phyloP scores from a whole-genome alignment of 2,113 vertebrate genomes.

The Cercocebus atys region DNA sequence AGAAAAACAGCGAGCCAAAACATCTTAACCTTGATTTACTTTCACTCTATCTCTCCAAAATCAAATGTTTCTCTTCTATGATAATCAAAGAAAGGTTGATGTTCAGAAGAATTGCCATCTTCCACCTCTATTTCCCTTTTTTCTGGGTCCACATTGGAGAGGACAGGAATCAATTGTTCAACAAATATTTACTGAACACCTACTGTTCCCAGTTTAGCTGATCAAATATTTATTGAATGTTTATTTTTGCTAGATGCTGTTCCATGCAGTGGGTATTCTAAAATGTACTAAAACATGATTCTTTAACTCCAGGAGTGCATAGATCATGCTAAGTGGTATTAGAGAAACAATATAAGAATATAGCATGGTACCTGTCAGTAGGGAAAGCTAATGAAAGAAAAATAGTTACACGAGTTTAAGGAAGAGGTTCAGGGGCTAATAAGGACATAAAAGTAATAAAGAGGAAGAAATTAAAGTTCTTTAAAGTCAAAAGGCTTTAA shows the following conservation, averaged over 20 bases:
- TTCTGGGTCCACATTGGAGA: neutral
- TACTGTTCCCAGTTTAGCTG: neutral
- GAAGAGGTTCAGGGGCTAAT: neutral
- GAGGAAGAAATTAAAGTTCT: neutral
- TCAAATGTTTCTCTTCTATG: neutral
- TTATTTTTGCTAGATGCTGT: neutral
- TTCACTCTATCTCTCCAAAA: neutral
- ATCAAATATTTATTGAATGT: neutral
- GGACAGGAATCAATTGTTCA: neutral
- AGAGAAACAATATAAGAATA: neutral
- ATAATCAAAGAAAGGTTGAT: neutral
- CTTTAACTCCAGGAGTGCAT: neutral
- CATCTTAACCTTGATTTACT: neutral
- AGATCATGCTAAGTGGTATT: neutral
- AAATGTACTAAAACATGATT: neutral
- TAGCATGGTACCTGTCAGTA: fast-evolving
- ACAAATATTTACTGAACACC: neutral
- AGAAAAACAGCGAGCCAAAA: neutral
- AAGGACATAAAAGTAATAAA: neutral
- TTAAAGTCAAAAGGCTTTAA: neutral
- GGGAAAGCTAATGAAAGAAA: neutral
- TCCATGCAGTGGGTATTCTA: neutral
- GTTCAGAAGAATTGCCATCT: neutral
- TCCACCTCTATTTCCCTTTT: neutral
- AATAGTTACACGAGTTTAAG: neutral